Evolutionary conservation across 2,113 vertebrate species (phyloP).

Genomic region (Tragelaphus buxtoni): DNA sequence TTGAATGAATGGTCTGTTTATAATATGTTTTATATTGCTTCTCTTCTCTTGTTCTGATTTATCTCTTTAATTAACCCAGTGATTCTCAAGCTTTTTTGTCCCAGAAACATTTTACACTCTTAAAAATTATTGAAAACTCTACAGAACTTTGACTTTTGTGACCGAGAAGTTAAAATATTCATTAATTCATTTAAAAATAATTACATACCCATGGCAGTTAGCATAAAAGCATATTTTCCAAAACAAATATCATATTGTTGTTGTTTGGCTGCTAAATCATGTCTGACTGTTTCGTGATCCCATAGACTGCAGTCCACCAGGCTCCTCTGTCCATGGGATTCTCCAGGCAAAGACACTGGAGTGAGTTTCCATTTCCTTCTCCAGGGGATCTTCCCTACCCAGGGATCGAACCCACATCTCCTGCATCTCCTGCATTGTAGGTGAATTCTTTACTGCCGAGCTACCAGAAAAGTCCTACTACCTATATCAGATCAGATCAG

Average conservation of each 20-base stretch:
- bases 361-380: neutral
- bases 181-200: slow-evolving; percentile 34
- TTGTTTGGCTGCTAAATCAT: neutral
- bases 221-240: neutral
- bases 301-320: neutral
- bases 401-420: neutral
- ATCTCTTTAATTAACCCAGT: slow-evolving; percentile 48
- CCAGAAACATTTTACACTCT: slow-evolving; percentile 22
- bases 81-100: slow-evolving; percentile 26
- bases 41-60: slow-evolving; percentile 42
- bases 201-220: neutral
- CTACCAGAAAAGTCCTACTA: neutral
- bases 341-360: neutral
- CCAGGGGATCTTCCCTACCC: neutral
- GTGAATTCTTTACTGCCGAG: neutral
- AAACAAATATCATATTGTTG: neutral
- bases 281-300: neutral
- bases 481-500: neutral
- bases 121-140: slow-evolving; percentile 27
- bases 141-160: slow-evolving; percentile 30
- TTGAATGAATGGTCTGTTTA: neutral
- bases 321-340: neutral
- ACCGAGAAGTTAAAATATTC: slow-evolving; percentile 34
- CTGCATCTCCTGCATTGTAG: neutral
- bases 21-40: neutral